Conservation (phyloP, 2,888 invertebrate genomes). For the Sphaeridia pumilis region DNA sequence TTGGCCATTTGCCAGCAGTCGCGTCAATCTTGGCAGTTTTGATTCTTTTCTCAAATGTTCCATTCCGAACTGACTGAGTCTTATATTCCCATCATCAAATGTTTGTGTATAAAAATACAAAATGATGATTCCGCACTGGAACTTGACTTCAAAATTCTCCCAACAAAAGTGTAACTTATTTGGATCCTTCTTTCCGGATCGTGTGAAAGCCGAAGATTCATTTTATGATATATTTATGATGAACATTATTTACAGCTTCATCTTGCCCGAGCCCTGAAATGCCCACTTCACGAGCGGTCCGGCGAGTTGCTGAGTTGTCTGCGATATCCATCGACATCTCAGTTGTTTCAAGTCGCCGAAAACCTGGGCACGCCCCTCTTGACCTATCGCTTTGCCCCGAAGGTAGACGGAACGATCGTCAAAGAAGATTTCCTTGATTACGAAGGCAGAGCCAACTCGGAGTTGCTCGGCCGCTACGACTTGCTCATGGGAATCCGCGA, state of each 20-base stretch:
- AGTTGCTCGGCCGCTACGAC: constrained; percentile 29
- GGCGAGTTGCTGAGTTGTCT: constrained; percentile 29
- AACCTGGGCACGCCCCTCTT: constrained; percentile 28
- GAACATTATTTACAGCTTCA: constrained; percentile 30
- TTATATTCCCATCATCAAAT: constrained; percentile 26
- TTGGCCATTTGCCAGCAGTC: neutral
- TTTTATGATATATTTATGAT: no score
- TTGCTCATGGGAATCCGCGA: constrained; percentile 31
- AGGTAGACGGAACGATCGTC: constrained; percentile 28
- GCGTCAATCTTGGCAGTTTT: neutral
- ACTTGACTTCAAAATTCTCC: no score
- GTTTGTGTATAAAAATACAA: no score
- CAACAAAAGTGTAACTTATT: no score
- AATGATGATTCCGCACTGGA: no score
- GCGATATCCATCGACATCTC: constrained; percentile 20
- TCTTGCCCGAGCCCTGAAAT: constrained; percentile 27
- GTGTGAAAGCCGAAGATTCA: no score
- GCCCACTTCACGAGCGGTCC: constrained; percentile 25
- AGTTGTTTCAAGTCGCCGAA: constrained; percentile 26
- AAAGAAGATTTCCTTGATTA: constrained; percentile 25
- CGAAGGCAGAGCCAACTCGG: constrained; percentile 13
- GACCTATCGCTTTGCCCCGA: constrained; percentile 29
- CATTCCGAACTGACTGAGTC: constrained; percentile 24
- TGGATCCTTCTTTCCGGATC: no score
- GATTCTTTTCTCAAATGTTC: neutral